phyloP scores from a whole-genome alignment of 2,113 vertebrate genomes.

The Mugil cephalus region DNA sequence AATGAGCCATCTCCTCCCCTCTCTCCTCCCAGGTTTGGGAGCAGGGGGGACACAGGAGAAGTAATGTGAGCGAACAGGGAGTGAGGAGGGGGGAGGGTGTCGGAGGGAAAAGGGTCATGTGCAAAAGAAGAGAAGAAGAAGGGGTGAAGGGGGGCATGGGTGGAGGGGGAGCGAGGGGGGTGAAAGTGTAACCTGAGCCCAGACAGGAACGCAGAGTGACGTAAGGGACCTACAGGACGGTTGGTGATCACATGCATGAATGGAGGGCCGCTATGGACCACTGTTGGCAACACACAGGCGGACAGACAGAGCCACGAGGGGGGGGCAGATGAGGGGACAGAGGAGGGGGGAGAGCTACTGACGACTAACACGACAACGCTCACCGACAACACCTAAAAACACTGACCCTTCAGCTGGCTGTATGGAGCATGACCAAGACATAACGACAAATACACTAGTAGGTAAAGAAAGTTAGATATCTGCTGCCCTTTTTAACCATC shows the following conservation, averaged over 20 bases:
- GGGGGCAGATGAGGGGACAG: too few relatives aligned
- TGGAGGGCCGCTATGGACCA: slow-evolving; percentile 69
- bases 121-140: slow-evolving; percentile 12
- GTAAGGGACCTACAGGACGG: slow-evolving; percentile 78
- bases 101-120: background rate
- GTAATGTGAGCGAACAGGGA: slow-evolving; percentile 24
- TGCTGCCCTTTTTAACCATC: too few relatives aligned
- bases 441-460: too few relatives aligned
- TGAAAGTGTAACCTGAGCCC: slow-evolving; percentile 75
- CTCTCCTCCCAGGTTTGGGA: slow-evolving; percentile 48
- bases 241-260: slow-evolving; percentile 83
- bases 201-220: slow-evolving; percentile 69
- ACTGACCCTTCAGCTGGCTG: too few relatives aligned
- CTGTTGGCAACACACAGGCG: slow-evolving; percentile 46
- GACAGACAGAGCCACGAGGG: slow-evolving; percentile 13
- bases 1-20: slow-evolving; percentile 61
- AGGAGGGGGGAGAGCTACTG: background rate
- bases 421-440: too few relatives aligned
- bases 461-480: too few relatives aligned
- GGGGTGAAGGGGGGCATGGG: background rate
- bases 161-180: slow-evolving; percentile 20
- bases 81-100: background rate
- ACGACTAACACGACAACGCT: slow-evolving; percentile 18
- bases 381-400: too few relatives aligned
- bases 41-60: slow-evolving; percentile 27